Base-by-base conservation (phyloP, 2,113 vertebrate genomes). In the Saiga tatarica region DNA sequence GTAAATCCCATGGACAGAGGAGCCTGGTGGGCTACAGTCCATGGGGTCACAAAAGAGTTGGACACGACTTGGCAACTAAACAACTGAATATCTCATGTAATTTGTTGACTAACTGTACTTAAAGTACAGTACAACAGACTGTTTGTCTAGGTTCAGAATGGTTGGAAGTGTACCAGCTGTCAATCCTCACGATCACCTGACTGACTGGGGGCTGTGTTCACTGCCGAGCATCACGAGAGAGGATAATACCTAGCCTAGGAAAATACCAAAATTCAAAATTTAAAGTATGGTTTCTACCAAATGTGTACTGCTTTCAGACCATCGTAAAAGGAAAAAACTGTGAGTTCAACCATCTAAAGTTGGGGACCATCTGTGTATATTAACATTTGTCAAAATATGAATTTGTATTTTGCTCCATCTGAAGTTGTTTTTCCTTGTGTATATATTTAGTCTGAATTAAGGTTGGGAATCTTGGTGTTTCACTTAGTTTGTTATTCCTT, bases 401-500 rank as follows among this genome's bases (percentile, higher is more conserved):
- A 86, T 91, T 93, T 71, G 13, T 62, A 78, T 95, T 79, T 94
- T 92, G 92, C 23, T 42, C 82, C 60, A 59, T 83, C 36, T 86
- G 87, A 86, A 89, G 59, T 33, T 57, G 28, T 50, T 95, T 85
- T 60, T 62, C 82, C 33, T 79, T 81, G n/a, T 53, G 6, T 71
- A 42, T 71, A n/a, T 79, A 33, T 47, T 95, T 87, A 83, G 19
- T 92, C 15, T 81, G 89, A 96, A 88, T 47, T 81, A 60, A 93
- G 47, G 6, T 42, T 59, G 84, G 71, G 50, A 59, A 83, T 71
- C 59, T 83, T 95, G 14, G 14, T 53, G 76, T 81, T 8, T 82
- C 83, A 87, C 30, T 91, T 52, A 50, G 81, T 87, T 67, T 85
- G 39, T 95, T 89, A 87, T n/a, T 96, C 52, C 53, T 90, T 64